Evolutionary conservation across 2,797 vertebrate species (phyloP).

Genomic region (Urophycis tenuis): DNA sequence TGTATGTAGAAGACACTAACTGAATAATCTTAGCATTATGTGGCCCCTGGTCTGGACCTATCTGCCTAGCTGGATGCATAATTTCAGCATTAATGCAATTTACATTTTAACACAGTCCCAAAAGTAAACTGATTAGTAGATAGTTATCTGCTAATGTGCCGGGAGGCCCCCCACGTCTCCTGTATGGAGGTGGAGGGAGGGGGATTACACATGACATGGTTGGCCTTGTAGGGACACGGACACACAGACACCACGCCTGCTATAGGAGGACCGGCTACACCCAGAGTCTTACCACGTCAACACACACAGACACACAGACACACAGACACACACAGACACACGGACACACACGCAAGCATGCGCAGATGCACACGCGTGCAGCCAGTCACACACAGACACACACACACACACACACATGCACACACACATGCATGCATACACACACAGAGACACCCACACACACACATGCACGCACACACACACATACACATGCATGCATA

Average conservation of each 20-base stretch:
- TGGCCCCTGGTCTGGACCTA: constrained; percentile 64
- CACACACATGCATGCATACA: constrained; percentile 46
- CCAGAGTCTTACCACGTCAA: constrained; percentile 22
- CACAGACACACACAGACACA: constrained; percentile 40
- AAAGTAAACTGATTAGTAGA: constrained; percentile 78
- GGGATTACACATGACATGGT: constrained; percentile 64
- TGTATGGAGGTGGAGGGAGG: constrained; percentile 57
- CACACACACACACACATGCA: constrained; percentile 56
- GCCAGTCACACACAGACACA: constrained; percentile 9
- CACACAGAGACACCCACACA: constrained; percentile 13
- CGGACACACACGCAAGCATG: not conserved
- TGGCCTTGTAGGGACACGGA: constrained; percentile 60
- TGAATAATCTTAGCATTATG: constrained; percentile 71
- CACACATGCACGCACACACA: no score
- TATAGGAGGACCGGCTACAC: constrained; percentile 39
- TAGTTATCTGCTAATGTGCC: constrained; percentile 76
- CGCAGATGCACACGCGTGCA: constrained; percentile 6
- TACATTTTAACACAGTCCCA: constrained; percentile 78
- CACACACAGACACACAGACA: constrained; percentile 49
- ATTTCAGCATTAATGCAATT: constrained; percentile 78
- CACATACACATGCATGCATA: constrained; percentile 13
- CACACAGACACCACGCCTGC: constrained; percentile 54
- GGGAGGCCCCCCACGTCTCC: constrained; percentile 64
- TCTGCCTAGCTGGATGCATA: constrained; percentile 71
- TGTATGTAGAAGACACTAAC: constrained; percentile 71